Conservation (phyloP, 1,140 invertebrate genomes). For the Drosophila funebris region DNA sequence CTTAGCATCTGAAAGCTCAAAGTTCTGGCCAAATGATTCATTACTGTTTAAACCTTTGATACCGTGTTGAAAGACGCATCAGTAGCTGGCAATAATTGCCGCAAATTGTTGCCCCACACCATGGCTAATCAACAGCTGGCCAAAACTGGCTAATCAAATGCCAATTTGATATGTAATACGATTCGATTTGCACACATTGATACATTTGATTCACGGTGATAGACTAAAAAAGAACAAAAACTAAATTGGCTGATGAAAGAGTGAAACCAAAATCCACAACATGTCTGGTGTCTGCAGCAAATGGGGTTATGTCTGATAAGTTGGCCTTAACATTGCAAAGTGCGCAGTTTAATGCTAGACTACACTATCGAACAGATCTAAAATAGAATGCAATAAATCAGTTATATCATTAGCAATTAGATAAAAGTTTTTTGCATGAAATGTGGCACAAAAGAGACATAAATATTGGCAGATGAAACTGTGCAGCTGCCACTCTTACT, state of each 20-base stretch:
- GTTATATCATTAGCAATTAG: too few relatives aligned
- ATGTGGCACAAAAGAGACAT: too few relatives aligned
- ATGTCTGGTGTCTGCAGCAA: constrained; percentile 19
- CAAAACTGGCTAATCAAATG: constrained; percentile 34
- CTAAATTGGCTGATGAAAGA: constrained; percentile 72
- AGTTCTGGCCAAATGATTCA: constrained; percentile 18
- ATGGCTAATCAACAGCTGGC: constrained; percentile 10
- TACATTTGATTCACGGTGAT: too few relatives aligned
- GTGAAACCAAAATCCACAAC: constrained; percentile 1
- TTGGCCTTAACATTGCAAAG: constrained; percentile 31
- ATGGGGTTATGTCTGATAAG: constrained; percentile 49
- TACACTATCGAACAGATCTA: neutral
- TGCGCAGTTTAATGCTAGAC: constrained; percentile 52
- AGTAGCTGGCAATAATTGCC: neutral
- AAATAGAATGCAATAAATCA: too few relatives aligned
- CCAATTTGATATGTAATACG: constrained; percentile 31
- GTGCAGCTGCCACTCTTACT: too few relatives aligned
- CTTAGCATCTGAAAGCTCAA: constrained; percentile 11
- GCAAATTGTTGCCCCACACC: neutral
- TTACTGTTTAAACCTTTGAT: constrained; percentile 5
- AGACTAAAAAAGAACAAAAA: neutral
- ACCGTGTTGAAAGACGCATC: constrained; percentile 4
- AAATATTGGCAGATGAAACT: too few relatives aligned
- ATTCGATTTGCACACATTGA: constrained; percentile 2
- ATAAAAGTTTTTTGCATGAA: too few relatives aligned